Evolutionary conservation across 2,113 vertebrate species (phyloP).

Genomic region (Prionailurus bengalensis): DNA sequence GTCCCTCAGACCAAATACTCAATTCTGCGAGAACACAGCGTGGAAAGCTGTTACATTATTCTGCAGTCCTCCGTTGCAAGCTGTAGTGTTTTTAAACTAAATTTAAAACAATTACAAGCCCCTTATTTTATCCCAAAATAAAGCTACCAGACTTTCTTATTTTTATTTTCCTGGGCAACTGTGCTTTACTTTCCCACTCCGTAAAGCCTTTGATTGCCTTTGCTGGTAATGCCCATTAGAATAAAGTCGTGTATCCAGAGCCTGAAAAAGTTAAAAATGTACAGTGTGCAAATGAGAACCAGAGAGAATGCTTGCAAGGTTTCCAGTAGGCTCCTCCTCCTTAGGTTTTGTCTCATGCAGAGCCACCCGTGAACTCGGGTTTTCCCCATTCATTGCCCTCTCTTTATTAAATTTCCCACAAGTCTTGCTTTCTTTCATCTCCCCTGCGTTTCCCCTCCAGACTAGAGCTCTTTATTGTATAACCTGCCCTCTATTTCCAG

Average conservation of each 20-base stretch:
- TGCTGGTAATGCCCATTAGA: neutral
- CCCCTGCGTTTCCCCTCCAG: neutral
- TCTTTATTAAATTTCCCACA: neutral
- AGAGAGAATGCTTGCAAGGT: neutral
- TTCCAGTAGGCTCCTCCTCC: neutral
- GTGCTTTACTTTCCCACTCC: neutral
- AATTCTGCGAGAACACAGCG: neutral
- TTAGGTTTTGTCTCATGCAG: accelerated
- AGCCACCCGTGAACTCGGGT: accelerated
- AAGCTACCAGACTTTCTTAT: neutral
- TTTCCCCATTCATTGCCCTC: neutral
- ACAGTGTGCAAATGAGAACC: neutral
- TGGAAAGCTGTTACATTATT: neutral
- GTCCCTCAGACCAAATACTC: neutral
- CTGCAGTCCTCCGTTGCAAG: neutral
- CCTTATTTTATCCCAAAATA: neutral
- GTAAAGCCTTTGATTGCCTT: neutral
- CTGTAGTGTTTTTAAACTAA: neutral
- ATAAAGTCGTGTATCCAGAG: neutral
- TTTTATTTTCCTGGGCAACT: neutral
- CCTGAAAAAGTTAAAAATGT: neutral
- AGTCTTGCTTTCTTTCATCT: neutral
- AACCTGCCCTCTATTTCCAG: neutral
- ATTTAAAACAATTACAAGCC: neutral
- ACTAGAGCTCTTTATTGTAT: neutral